Evolutionary conservation across 2,797 vertebrate genomes (phyloP), one percentile per base, ranked within the genome.

Genomic region (Etheostoma perlongum): DNA sequence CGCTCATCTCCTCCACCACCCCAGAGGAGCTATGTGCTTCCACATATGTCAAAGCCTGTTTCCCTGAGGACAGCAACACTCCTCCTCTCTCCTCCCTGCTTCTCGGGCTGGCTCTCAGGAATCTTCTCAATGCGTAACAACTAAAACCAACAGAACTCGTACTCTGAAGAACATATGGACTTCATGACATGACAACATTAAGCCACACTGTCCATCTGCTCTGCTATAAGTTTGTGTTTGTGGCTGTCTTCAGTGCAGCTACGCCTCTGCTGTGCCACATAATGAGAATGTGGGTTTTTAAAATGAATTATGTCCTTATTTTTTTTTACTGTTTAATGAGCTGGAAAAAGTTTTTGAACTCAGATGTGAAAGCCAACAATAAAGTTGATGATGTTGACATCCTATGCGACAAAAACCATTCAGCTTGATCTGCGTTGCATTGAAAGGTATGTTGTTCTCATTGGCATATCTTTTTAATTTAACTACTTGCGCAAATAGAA

Each of bases 11-110:
- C 55, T 62, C 71, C 68, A 8, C 54, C 33, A n/a, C 61, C 48
- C 78, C 82, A 88, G 68, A 91, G 89, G 81, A 92, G 81, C 72
- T 85, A 58, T 85, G 89, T 81, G 83, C 87, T 84, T 87, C 84
- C 85, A 83, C 91, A 92, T 93, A 93, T 91, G 93, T 90, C 91
- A 92, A 82, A 90, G 88, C 79, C 83, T 65, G 74, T 90, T 91
- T 91, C 81, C 88, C 89, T 88, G 67, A 87, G 83, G 90, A 87
- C 89, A 82, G 84, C 76, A 52, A 62, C 76, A 65, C 79, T 81
- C 72, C 2, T 54, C 67, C 61, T n/a, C 74, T 53, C 51, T 61
- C 64, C 59, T 79, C 66, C 23, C 65, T 13, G 30, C 67, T 48
- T 79, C 68, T 58, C 73, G 2, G 51, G 68, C 66, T 78, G 54